These are phyloP conservation scores for human DNA, from an alignment of 2,113 vertebrate genomes.

Conservation along the genomic window GRCh38 chr12:131234501-131235000, in stretches of 20 bases:
- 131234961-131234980: neutral
- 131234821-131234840: fast-evolving
- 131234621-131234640: neutral
- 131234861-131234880: neutral
- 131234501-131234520: neutral
- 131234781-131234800: neutral
- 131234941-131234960: neutral
- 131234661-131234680: neutral
- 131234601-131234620: fast-evolving
- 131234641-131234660: neutral
- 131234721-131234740: fast-evolving
- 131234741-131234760: fast-evolving
- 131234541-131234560: neutral
- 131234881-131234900: neutral
- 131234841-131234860: neutral
- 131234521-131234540: neutral
- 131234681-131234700: neutral
- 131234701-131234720: neutral
- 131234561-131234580: neutral
- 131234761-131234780: fast-evolving
- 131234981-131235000: neutral
- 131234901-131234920: neutral
- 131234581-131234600: fast-evolving
- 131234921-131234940: neutral
- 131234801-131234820: fast-evolving